Evolutionary conservation across 2,113 vertebrate genomes (phyloP), one percentile per base, ranked within the genome.

Genomic region (Macquaria australasica): DNA sequence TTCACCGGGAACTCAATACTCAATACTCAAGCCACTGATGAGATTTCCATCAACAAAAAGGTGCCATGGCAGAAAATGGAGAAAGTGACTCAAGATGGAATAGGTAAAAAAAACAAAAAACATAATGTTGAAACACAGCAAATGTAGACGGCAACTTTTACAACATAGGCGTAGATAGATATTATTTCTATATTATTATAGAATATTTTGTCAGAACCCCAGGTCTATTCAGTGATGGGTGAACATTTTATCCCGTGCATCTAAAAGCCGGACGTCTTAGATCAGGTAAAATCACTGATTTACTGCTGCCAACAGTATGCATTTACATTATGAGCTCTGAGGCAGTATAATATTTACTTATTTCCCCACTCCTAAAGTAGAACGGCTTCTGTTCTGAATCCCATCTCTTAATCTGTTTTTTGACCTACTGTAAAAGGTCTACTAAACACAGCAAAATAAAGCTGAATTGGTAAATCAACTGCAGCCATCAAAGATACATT

Each of bases 41-140:
- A 84, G 53, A 74, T 74, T 84, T 74, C 76, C 62, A 84, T 79
- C 76, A 75, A 70, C 63, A 72, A 69, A 71, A 69, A 70, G 55
- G 77, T 70, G 70, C 45, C 71, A 74, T 8, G 48, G 31, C 25
- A 31, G 55, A 70, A 70, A 79, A 75, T 74, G 48, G 62, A 74
- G 45, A 82, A 69, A 70, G 10, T 62, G 72, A 69, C 64, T 68
- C 21, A 41, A 34, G 28, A 37, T 45, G 28, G 28, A 59, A 31
- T 20, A 62, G 31, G 64, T 67, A 15, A 20, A 25, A 68, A 25
- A n/a, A 21, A 10, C 3, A 59, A 28, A 0, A 28, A 15, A 28
- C 3, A 31, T 20, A 63, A 16, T 51, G 18, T 51, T 51, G 18
- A 51, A 51, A 48, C 3, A 55, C 25, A 4, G 20, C 45, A 34